A percentile compares a stretch with the other conserved stretches of the same genome.
Conservation (phyloP, 1,140 invertebrate genomes). For the Agrypnia vestita region DNA sequence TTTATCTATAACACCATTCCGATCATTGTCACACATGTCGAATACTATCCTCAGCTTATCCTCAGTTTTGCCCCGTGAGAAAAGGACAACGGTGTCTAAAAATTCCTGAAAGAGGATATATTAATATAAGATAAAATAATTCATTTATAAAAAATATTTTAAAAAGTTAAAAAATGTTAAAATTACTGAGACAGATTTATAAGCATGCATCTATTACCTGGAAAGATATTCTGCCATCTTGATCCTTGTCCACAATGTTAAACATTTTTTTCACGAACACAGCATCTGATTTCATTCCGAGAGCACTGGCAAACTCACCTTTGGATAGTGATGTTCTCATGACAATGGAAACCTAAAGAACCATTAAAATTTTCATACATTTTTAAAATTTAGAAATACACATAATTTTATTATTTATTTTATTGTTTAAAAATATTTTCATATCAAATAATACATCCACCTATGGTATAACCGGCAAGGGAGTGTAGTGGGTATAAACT, state of each 20-base stretch:
- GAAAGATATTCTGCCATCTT: slow-evolving; percentile 96
- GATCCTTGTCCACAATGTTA: slow-evolving; percentile 97
- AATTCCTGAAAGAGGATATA: slow-evolving; percentile 82
- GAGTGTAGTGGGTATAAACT: too few relatives aligned
- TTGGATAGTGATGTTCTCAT: slow-evolving; percentile 96
- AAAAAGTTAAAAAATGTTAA: too few relatives aligned
- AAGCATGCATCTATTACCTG: slow-evolving; percentile 74
- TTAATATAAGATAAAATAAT: too few relatives aligned
- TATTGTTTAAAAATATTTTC: too few relatives aligned
- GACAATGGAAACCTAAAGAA: slow-evolving; percentile 78
- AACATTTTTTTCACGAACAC: slow-evolving; percentile 99
- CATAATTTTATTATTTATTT: too few relatives aligned
- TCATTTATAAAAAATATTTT: too few relatives aligned
- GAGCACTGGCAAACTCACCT: slow-evolving; percentile 96
- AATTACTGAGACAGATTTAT: neutral
- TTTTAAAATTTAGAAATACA: neutral
- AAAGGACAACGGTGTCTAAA: slow-evolving; percentile 94
- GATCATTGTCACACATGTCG: slow-evolving; percentile 98
- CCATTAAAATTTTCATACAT: neutral
- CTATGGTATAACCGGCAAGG: too few relatives aligned
- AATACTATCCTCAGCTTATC: slow-evolving; percentile 98
- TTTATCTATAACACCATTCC: slow-evolving; percentile 96
- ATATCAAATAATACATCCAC: too few relatives aligned
- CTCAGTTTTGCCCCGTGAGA: slow-evolving; percentile 92
- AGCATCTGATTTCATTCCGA: slow-evolving; percentile 96